Conservation (phyloP, 2,888 invertebrate genomes). For the Lissocephala sabroskyi region DNA sequence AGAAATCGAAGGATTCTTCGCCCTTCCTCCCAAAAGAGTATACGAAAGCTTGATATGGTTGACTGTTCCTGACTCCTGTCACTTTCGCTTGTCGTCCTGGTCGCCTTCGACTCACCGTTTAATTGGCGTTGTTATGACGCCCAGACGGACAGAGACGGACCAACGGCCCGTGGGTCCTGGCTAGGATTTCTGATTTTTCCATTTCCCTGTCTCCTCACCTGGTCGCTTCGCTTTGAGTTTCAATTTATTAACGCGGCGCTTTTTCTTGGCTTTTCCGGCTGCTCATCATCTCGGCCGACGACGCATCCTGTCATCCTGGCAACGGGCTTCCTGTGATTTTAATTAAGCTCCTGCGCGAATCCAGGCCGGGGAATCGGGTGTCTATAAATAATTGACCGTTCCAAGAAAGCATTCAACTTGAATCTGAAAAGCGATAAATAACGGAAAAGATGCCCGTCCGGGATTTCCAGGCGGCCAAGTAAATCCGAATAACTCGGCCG, state of each 20-base stretch:
- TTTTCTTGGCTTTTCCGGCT: not conserved
- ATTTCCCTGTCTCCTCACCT: slow-evolving; percentile 2
- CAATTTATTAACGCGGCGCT: slow-evolving; percentile 24
- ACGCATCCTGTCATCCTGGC: not conserved
- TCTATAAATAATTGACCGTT: slow-evolving; percentile 48
- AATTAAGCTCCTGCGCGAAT: slow-evolving; percentile 43
- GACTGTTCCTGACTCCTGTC: slow-evolving; percentile 19
- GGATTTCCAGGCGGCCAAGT: too few relatives aligned
- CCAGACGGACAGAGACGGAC: too few relatives aligned
- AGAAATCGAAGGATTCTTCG: too few relatives aligned
- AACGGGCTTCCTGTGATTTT: slow-evolving; percentile 23
- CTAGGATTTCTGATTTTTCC: too few relatives aligned
- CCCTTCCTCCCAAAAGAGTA: too few relatives aligned
- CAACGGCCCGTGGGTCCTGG: not conserved
- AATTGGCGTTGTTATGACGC: too few relatives aligned
- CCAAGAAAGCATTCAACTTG: slow-evolving; percentile 44
- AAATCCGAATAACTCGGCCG: slow-evolving; percentile 19
- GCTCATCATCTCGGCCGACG: not conserved
- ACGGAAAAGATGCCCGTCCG: slow-evolving; percentile 25
- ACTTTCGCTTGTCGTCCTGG: slow-evolving; percentile 23
- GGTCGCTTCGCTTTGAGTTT: slow-evolving; percentile 24
- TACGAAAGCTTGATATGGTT: not conserved
- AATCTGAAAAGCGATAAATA: slow-evolving; percentile 66
- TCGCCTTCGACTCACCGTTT: not conserved
- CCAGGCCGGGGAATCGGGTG: too few relatives aligned